These are phyloP conservation scores for Plemyria rubiginata DNA, from an alignment of 2,888 invertebrate genomes.

Conservation along the genomic window DNA sequence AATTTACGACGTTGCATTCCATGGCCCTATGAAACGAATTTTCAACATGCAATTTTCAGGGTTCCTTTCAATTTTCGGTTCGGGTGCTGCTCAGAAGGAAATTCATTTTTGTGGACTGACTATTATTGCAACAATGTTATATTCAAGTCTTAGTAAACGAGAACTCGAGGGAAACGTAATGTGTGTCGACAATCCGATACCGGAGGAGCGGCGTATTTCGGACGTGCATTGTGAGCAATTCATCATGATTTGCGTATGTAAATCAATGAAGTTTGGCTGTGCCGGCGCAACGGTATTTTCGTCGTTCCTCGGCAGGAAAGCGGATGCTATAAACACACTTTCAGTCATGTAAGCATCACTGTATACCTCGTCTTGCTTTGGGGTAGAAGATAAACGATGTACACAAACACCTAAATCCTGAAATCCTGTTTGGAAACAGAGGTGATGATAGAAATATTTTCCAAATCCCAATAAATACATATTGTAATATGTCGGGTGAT, in stretches of 20 bases:
- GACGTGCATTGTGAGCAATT: constrained; percentile 77
- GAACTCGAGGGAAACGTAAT: constrained; percentile 31
- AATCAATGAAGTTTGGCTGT: constrained; percentile 80
- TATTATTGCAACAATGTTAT: neutral
- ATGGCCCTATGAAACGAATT: constrained; percentile 13
- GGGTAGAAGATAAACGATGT: constrained; percentile 49
- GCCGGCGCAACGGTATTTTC: constrained; percentile 81
- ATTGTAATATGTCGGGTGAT: too few relatives aligned
- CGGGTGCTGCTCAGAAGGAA: neutral
- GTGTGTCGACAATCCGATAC: constrained; percentile 50
- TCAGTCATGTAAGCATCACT: constrained; percentile 66
- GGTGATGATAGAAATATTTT: constrained; percentile 33
- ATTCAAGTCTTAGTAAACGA: neutral
- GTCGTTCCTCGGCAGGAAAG: constrained; percentile 80
- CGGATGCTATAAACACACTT: constrained; percentile 84
- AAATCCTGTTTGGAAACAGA: constrained; percentile 26
- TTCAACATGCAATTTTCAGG: neutral
- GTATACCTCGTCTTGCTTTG: constrained; percentile 55
- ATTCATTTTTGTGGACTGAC: neutral
- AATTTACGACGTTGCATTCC: constrained; percentile 40
- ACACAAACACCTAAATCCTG: constrained; percentile 16
- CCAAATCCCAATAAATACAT: neutral
- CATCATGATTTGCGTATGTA: constrained; percentile 84
- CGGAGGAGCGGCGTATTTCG: constrained; percentile 63
- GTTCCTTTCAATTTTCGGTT: constrained; percentile 21